Percentiles rank a stretch among this genome's conserved stretches.
Evolutionary conservation across 2,888 invertebrate genomes (phyloP).

Genomic region (Plebejus melissa): DNA sequence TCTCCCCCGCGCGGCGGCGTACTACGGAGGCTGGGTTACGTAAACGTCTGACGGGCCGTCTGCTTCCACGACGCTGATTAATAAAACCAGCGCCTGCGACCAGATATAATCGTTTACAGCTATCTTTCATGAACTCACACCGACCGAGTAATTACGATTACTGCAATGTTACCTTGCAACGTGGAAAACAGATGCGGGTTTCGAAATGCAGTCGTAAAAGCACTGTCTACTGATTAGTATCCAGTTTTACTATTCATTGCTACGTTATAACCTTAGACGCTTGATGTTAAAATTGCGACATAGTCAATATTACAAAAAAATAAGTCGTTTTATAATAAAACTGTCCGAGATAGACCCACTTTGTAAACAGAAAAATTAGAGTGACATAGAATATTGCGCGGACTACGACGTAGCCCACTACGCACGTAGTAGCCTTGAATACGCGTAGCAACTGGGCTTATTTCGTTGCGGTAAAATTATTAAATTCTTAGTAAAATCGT

Average conservation of each 20-base stretch:
- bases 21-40: slow-evolving; percentile 65
- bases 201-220: not conserved
- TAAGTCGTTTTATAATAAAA: too few species aligned
- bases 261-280: too few species aligned
- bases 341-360: too few species aligned
- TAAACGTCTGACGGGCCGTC: slow-evolving; percentile 75
- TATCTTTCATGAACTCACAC: slow-evolving; percentile 56
- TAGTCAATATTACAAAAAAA: too few species aligned
- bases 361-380: too few species aligned
- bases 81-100: slow-evolving; percentile 57
- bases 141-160: slow-evolving; percentile 32
- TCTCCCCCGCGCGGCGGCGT: slow-evolving; percentile 40
- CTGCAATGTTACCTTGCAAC: not conserved
- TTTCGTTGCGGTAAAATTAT: not conserved
- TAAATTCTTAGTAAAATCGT: not conserved
- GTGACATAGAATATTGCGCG: too few species aligned
- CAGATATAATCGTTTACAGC: slow-evolving; percentile 50
- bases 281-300: too few species aligned
- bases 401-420: not conserved
- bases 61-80: slow-evolving; percentile 64
- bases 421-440: not conserved
- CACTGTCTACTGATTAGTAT: too few species aligned
- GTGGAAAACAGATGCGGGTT: not conserved
- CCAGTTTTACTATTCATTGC: too few species aligned
- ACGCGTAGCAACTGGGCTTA: not conserved